phyloP scores from a whole-genome alignment of 2,113 vertebrate genomes.

The Artemisiospiza belli region DNA sequence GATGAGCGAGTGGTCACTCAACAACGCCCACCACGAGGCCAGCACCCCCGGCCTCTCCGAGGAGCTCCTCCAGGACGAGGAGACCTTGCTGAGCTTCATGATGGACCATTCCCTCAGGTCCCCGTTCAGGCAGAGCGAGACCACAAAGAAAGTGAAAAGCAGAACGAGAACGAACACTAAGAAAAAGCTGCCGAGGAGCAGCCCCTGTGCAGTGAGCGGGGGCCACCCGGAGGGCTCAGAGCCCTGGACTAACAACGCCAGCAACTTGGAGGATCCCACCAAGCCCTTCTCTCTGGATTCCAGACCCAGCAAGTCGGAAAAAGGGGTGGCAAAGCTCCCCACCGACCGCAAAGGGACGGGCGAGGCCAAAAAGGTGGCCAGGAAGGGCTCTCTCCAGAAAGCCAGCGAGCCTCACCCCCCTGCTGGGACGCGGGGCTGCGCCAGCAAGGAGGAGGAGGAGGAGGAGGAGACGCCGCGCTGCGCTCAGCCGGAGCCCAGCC shows the following conservation, averaged over 20 bases:
- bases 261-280: slow-evolving; percentile 48
- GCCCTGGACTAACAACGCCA: slow-evolving; percentile 63
- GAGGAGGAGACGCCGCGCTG: slow-evolving; percentile 48
- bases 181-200: slow-evolving; percentile 69
- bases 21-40: slow-evolving; percentile 81
- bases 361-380: slow-evolving; percentile 62
- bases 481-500: slow-evolving; percentile 60
- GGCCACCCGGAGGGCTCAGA: slow-evolving; percentile 45
- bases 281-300: slow-evolving; percentile 66
- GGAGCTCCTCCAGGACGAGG: slow-evolving; percentile 92
- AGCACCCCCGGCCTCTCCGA: slow-evolving; percentile 87
- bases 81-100: slow-evolving; percentile 94
- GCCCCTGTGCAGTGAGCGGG: slow-evolving; percentile 23
- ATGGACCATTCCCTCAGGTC: slow-evolving; percentile 92
- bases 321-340: slow-evolving; percentile 50
- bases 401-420: slow-evolving; percentile 81
- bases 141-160: slow-evolving; percentile 82
- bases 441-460: slow-evolving; percentile 61
- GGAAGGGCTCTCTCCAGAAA: slow-evolving; percentile 77
- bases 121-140: slow-evolving; percentile 86
- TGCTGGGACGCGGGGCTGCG: slow-evolving; percentile 65
- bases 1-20: slow-evolving; percentile 92
- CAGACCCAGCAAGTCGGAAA: slow-evolving; percentile 62
- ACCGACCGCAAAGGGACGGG: slow-evolving; percentile 22
- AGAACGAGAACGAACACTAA: slow-evolving; percentile 79